phyloP scores from a whole-genome alignment of 1,140 invertebrate species.

The Gonioctena quinquepunctata region DNA sequence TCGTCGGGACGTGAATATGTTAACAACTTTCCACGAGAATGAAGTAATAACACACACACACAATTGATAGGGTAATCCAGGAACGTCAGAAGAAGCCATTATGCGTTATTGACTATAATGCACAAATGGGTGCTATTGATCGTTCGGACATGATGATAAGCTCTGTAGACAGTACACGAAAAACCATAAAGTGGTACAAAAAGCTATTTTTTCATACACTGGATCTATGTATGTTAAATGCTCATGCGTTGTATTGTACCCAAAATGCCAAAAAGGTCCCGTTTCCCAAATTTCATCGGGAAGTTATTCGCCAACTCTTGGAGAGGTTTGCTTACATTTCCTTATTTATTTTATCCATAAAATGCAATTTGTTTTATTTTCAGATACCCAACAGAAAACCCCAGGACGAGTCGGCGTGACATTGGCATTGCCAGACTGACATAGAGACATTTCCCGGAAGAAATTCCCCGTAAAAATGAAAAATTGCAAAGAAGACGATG shows the following conservation, averaged over 20 bases:
- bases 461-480: conserved; percentile 9
- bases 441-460: conserved; percentile 18
- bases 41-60: conserved; percentile 19
- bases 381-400: not conserved
- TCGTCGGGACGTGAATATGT: conserved; percentile 42
- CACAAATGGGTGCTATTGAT: conserved; percentile 50
- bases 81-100: conserved; percentile 34
- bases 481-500: conserved; percentile 21
- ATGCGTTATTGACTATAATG: conserved; percentile 43
- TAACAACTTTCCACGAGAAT: conserved; percentile 38
- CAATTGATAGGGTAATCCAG: conserved; percentile 28
- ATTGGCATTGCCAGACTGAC: conserved; percentile 7
- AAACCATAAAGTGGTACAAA: conserved; percentile 46
- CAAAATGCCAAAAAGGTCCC: not conserved
- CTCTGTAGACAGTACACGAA: conserved; percentile 30
- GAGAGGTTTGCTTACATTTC: not conserved
- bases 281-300: not conserved
- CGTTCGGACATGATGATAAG: conserved; percentile 43
- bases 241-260: conserved; percentile 23
- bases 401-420: not conserved
- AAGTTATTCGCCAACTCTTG: conserved; percentile 1
- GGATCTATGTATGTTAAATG: conserved; percentile 41
- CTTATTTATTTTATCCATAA: conserved; percentile 1
- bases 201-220: conserved; percentile 47
- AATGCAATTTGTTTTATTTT: not conserved